Evolutionary conservation across 2,888 invertebrate species (phyloP), one percentile per base, ranked within the genome.

Genomic region (Oasisia sp.): DNA sequence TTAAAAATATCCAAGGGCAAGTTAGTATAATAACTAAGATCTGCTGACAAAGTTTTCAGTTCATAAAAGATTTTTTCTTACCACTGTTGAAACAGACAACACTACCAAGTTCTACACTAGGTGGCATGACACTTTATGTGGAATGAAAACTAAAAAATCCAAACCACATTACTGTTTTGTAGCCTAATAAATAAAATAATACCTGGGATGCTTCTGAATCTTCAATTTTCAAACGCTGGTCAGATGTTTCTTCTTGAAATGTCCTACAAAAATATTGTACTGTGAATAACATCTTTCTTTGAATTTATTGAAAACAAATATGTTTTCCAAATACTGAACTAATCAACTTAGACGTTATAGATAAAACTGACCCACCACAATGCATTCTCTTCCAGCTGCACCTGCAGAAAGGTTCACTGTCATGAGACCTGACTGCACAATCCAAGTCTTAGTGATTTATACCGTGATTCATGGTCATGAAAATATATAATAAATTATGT

Each of bases 201-300:
- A 74, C 74, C 74, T 74, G 74, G 74, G 74, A 74, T 74, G 74
- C 14, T 74, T 74, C 74, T 74, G 74, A 74, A 74, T 27, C 74
- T 74, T 27, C 74, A 74, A 74, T 7, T 27, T 19, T 74, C 19
- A 74, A 74, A 19, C 19, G 27, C n/a, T 74, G 74, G 74, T 74
- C 74, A 74, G n/a, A 74, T 74, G 74, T 27, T 74, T 27, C 19
- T 19, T 74, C 27, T 74, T 74, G 74, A 74, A 74, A 19, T n/a
- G n/a, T 74, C 74, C 74, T 74, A 74, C 19, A 27, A 74, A 27
- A 74, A 74, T 7, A 50, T 12, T 50, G 38, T 50, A 50, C 9
- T 50, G 50, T 50, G 14, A 50, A 50, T 50, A 50, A 9, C 9
- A 50, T 9, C 38, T 38, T 50, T 50, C 14, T 50, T 50, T 50